These are phyloP conservation scores for Perithous albicinctus DNA, from an alignment of 2,888 invertebrate species.

Conservation along the genomic window DNA sequence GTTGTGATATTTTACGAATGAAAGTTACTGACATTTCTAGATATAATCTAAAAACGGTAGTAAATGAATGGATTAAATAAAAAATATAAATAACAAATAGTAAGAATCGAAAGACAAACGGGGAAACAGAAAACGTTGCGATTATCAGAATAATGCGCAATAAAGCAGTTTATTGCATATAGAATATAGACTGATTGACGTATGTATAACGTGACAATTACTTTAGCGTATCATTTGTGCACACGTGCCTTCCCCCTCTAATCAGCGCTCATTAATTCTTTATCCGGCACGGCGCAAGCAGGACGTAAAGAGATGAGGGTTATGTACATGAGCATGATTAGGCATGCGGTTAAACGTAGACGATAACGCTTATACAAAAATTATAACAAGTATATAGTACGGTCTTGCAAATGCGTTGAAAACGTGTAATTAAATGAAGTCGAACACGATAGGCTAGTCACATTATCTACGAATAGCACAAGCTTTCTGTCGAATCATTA, in stretches of 20 bases:
- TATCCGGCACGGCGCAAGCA: slow-evolving; percentile 41
- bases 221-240: slow-evolving; percentile 35
- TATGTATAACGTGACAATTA: slow-evolving; percentile 27
- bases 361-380: slow-evolving; percentile 61
- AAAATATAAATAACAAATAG: background rate
- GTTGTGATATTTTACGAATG: background rate
- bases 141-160: no score
- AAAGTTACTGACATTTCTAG: background rate
- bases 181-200: slow-evolving; percentile 18
- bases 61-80: background rate
- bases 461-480: slow-evolving; percentile 29
- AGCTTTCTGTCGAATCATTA: background rate
- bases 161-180: no score
- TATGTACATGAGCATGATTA: slow-evolving; percentile 42
- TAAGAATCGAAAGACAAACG: no score
- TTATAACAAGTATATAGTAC: background rate
- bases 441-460: slow-evolving; percentile 42
- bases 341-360: slow-evolving; percentile 55
- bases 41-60: background rate
- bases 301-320: background rate
- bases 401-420: slow-evolving; percentile 50
- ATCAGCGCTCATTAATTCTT: slow-evolving; percentile 65
- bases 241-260: slow-evolving; percentile 25
- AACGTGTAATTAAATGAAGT: slow-evolving; percentile 67
- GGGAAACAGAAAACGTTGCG: no score